phyloP scores from a whole-genome alignment of 1,140 invertebrate genomes.

The Sitodiplosis mosellana region DNA sequence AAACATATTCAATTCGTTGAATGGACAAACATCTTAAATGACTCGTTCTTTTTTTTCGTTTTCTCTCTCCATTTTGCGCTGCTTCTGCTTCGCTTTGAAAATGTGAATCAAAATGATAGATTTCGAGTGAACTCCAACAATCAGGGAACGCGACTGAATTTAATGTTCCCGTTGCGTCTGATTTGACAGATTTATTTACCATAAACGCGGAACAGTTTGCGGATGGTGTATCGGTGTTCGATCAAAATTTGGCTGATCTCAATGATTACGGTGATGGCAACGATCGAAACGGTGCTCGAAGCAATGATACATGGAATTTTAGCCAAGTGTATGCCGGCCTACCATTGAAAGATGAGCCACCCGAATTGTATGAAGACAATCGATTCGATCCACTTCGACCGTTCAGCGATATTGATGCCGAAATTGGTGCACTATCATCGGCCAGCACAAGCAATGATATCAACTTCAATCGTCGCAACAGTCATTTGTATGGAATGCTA shows the following conservation, averaged over 20 bases:
- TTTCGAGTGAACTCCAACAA: constrained; percentile 15
- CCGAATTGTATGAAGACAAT: constrained; percentile 5
- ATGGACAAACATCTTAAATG: too few species aligned
- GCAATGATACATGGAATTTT: too few species aligned
- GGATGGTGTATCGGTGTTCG: constrained; percentile 20
- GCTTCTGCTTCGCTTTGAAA: not conserved
- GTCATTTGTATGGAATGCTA: not conserved
- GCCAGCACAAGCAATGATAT: not conserved
- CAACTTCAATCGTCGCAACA: not conserved
- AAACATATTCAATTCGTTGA: too few species aligned
- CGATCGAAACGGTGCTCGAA: too few species aligned
- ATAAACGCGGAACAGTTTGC: constrained; percentile 15
- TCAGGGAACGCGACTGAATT: constrained; percentile 6
- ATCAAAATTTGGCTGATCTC: constrained; percentile 22
- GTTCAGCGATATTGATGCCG: not conserved
- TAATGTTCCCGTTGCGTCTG: too few species aligned
- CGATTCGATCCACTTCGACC: not conserved
- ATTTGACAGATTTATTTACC: too few species aligned
- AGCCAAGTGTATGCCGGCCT: constrained; percentile 12
- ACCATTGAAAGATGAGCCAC: constrained; percentile 20
- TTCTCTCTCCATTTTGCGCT: too few species aligned
- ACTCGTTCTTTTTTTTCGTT: too few species aligned
- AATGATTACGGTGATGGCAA: constrained; percentile 17
- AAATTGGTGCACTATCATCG: not conserved
- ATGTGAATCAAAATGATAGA: not conserved